A percentile compares a stretch with the other conserved stretches of the same genome.
These are phyloP conservation scores for Xenus cinereus DNA, from an alignment of 2,113 vertebrate genomes.

Conservation along the genomic window DNA sequence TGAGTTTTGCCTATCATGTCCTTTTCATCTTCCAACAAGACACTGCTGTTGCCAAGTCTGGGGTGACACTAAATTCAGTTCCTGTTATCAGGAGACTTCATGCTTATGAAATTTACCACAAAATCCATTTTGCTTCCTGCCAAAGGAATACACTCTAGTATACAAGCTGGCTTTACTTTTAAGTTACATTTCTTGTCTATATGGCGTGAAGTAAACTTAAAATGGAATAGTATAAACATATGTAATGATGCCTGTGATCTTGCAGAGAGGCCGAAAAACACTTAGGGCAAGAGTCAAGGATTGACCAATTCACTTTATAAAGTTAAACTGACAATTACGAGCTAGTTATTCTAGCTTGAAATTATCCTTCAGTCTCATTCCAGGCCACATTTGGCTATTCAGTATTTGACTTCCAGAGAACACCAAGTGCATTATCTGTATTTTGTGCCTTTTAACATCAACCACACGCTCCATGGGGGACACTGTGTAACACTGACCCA, in stretches of 20 bases:
- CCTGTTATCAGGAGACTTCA: neutral
- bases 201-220: neutral
- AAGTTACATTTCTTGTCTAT: neutral
- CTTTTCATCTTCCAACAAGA: neutral
- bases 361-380: neutral
- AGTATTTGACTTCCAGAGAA: neutral
- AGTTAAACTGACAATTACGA: neutral
- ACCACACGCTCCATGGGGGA: neutral
- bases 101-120: neutral
- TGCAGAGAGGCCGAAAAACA: neutral
- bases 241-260: neutral
- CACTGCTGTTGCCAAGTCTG: neutral
- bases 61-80: neutral
- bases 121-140: neutral
- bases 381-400: neutral
- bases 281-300: neutral
- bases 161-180: neutral
- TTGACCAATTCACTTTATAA: neutral
- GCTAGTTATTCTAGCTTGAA: neutral
- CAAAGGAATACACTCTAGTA: neutral
- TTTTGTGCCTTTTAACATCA: neutral
- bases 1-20: neutral
- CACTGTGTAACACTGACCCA: neutral
- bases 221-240: neutral
- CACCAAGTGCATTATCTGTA: neutral